Evolutionary conservation across 2,888 invertebrate species (phyloP).

Genomic region (Arrhopalites spinosus): DNA sequence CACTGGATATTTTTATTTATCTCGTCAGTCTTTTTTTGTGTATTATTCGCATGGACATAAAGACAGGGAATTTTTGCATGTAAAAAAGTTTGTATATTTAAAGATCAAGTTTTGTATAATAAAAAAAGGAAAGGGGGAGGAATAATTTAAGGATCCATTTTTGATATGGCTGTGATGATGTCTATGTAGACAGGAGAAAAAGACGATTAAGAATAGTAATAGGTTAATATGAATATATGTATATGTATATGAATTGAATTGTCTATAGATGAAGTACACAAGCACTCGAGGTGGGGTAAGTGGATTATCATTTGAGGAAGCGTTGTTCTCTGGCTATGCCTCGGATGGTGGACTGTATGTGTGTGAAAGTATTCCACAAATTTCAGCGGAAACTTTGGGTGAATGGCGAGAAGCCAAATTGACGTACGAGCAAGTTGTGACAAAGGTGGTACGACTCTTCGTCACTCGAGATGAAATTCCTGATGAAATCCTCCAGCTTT

Average conservation of each 20-base stretch:
- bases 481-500: slow-evolving; percentile 55
- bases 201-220: no score
- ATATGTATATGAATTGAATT: slow-evolving; percentile 10
- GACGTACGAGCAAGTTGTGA: slow-evolving; percentile 59
- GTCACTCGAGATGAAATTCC: slow-evolving; percentile 60
- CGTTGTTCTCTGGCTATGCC: slow-evolving; percentile 59
- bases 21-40: no score
- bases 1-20: no score
- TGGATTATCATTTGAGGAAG: slow-evolving; percentile 51
- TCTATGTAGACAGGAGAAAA: no score
- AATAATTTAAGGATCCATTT: no score
- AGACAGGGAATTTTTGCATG: no score
- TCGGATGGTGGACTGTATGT: slow-evolving; percentile 61
- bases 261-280: slow-evolving; percentile 57
- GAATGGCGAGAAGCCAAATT: slow-evolving; percentile 57
- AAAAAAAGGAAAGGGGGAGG: no score
- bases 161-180: no score
- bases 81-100: no score
- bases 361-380: slow-evolving; percentile 59
- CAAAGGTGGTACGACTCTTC: slow-evolving; percentile 59
- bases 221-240: no score
- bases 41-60: no score
- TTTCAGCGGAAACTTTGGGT: slow-evolving; percentile 56
- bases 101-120: no score
- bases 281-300: slow-evolving; percentile 59